Conservation (phyloP, 2,113 vertebrate species). For the Sylvietta virens region DNA sequence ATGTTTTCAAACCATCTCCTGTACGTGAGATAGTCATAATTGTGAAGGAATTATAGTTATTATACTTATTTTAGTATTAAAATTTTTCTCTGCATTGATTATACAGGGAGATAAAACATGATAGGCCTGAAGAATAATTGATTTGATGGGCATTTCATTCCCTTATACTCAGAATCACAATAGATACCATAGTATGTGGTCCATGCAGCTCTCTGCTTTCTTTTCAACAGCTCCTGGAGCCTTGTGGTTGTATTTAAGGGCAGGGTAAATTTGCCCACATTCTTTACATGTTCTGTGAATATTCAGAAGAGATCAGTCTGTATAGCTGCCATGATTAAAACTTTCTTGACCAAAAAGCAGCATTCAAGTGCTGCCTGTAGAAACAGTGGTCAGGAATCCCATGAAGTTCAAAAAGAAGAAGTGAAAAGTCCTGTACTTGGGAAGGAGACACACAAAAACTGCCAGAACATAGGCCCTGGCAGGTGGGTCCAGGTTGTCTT, state of each 20-base stretch:
- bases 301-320: background rate
- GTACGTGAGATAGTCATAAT: background rate
- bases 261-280: background rate
- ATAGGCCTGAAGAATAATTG: background rate
- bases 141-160: background rate
- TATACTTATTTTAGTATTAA: background rate
- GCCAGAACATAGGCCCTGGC: background rate
- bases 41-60: background rate
- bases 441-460: background rate
- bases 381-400: background rate
- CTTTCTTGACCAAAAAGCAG: background rate
- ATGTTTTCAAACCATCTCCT: background rate
- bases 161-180: background rate
- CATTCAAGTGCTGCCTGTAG: background rate
- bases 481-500: background rate
- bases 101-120: background rate
- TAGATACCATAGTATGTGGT: background rate
- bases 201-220: background rate
- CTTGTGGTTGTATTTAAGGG: background rate
- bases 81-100: background rate
- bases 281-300: background rate
- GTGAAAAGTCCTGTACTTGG: background rate
- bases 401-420: background rate
- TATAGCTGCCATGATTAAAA: background rate
- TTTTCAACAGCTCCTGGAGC: background rate